Evolutionary conservation across 1,140 invertebrate species (phyloP).

Genomic region (Theocolax elegans): DNA sequence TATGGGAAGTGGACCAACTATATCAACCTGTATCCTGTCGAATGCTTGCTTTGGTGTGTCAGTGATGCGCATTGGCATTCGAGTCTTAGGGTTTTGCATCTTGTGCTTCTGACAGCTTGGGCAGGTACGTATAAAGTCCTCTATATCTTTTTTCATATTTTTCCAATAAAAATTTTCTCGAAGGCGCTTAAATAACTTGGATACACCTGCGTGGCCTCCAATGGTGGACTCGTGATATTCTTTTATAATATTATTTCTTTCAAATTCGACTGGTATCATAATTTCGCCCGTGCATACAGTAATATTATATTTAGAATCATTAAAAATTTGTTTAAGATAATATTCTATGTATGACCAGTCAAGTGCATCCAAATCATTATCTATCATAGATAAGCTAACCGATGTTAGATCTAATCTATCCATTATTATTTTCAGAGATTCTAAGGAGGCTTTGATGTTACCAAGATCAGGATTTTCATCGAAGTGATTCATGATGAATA

Average conservation of each 20-base stretch:
- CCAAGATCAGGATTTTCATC: no score
- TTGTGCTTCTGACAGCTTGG: constrained; percentile 49
- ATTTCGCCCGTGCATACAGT: constrained; percentile 37
- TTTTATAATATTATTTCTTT: constrained; percentile 53
- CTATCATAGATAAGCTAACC: not conserved
- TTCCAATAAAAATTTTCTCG: constrained; percentile 57
- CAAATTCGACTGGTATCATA: constrained; percentile 36
- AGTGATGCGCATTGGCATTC: constrained; percentile 43
- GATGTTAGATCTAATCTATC: not conserved
- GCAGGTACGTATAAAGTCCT: constrained; percentile 53
- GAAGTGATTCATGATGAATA: no score
- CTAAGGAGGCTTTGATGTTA: not conserved
- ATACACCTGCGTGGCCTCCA: constrained; percentile 54
- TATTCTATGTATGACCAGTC: not conserved
- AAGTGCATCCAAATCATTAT: not conserved
- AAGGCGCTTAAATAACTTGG: constrained; percentile 55
- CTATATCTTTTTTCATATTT: constrained; percentile 55
- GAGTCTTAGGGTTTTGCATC: constrained; percentile 30
- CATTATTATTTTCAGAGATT: not conserved
- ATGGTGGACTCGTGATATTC: constrained; percentile 53
- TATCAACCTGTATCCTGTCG: constrained; percentile 45
- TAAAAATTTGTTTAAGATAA: constrained; percentile 17
- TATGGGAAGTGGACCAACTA: constrained; percentile 43
- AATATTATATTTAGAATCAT: constrained; percentile 18
- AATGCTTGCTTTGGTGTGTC: constrained; percentile 39